Conservation (phyloP, 2,888 invertebrate genomes). For the Archips crataeganus region DNA sequence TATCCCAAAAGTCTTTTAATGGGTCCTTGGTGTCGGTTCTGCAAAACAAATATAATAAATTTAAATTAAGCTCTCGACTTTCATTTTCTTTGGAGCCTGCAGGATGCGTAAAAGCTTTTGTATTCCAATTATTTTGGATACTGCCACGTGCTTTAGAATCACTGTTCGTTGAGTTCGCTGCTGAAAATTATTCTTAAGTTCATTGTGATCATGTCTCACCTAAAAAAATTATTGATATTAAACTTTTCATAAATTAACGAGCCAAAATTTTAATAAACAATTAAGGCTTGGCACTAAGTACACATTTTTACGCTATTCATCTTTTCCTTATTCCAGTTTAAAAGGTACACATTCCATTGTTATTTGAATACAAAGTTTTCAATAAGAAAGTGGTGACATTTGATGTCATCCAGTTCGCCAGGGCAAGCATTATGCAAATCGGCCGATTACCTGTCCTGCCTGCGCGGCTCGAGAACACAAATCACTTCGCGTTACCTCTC, state of each 20-base stretch:
- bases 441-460: conserved; percentile 46
- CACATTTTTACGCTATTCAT: not conserved
- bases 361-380: no score
- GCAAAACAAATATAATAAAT: conserved; percentile 32
- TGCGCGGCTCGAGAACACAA: conserved; percentile 48
- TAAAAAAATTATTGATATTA: no score
- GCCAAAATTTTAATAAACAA: no score
- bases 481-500: conserved; percentile 48
- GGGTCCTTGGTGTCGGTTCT: conserved; percentile 21
- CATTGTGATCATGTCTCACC: not conserved
- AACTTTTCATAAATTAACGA: no score
- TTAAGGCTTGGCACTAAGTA: no score
- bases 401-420: conserved; percentile 35
- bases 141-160: not conserved
- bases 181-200: not conserved
- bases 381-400: conserved; percentile 14
- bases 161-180: not conserved
- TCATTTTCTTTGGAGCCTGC: conserved; percentile 15
- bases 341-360: no score
- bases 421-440: conserved; percentile 51
- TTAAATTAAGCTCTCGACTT: conserved; percentile 32
- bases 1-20: conserved; percentile 35
- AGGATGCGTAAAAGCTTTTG: conserved; percentile 16
- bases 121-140: conserved; percentile 26
- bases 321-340: not conserved